Base-by-base conservation (phyloP, 2,797 vertebrate species). In the Anolis apletophallus region DNA sequence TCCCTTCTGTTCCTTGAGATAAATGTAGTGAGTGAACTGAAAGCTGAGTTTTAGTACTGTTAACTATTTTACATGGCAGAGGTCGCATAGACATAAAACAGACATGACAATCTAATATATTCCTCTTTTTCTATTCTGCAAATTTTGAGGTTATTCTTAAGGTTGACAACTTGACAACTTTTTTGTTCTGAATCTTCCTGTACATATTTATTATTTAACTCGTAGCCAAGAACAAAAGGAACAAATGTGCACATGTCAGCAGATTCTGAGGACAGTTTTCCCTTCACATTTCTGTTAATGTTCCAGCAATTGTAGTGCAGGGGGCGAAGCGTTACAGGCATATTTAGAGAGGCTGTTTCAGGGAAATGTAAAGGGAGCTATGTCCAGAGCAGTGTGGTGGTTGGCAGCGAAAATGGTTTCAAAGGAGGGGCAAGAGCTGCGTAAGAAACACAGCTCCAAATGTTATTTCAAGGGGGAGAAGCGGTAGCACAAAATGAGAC, bases 1-100 rank as follows among this genome's bases (percentile, higher is more conserved):
- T 94, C 79, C 79, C 88, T 94, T 95, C 93, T 94, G 93, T 93
- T 93, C 91, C 80, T 85, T 88, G 88, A 95, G 86, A 91, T 87
- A 75, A 94, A 94, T 93, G 89, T 91, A 91, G 21, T 90, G 91
- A 90, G 86, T 92, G 71, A 83, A 90, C 92, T 57, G 78, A 90
- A 75, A 1, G 0, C 77, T 71, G 72, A 85, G 88, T 87, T 92
- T 90, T 77, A 78, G 75, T 79, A 71, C 64, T 73, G 67, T 81
- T 78, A 87, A 88, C 84, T 90, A 5, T 74, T 68, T 77, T 88
- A 90, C 68, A 67, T 73, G 90, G 85, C 57, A 83, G 85, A 82
- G 80, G 83, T 88, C 55, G 46, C 68, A 36, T 21, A 84, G 32
- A 84, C 88, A 89, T 57, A 87, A 83, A 92, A 36, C 90, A 69